Conservation (phyloP, 2,113 vertebrate genomes). For the Prietella phreatophila region DNA sequence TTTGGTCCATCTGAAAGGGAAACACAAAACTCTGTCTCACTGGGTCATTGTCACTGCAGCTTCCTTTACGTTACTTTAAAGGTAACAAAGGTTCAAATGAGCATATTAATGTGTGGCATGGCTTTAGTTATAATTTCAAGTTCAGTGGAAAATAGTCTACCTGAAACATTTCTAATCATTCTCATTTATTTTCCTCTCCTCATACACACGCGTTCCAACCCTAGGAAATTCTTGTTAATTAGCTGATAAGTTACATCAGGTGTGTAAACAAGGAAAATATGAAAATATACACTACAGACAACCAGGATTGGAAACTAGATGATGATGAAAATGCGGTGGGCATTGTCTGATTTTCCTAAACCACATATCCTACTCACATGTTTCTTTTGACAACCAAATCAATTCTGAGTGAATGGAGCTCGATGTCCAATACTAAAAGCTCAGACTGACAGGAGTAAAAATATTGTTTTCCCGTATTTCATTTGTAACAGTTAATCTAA, state of each 20-base stretch:
- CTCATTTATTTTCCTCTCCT: neutral
- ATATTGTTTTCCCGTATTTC: neutral
- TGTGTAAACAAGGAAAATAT: neutral
- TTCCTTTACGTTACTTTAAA: neutral
- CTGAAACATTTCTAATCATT: neutral
- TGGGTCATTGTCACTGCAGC: neutral
- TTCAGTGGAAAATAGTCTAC: neutral
- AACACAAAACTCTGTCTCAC: neutral
- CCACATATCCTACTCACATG: constrained; percentile 16
- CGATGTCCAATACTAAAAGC: neutral
- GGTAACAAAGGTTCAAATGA: neutral
- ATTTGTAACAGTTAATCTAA: neutral
- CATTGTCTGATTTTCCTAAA: constrained; percentile 17
- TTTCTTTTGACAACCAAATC: constrained; percentile 26
- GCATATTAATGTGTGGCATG: neutral
- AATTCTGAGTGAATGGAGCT: neutral
- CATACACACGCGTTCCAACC: neutral
- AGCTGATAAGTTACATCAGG: neutral
- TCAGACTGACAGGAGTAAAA: neutral
- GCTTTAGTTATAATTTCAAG: neutral
- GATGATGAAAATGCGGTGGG: neutral
- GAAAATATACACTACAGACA: neutral
- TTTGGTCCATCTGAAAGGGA: neutral
- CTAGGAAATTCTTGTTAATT: neutral
- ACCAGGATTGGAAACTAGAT: neutral